Conservation (phyloP, 37 sponge, comb jelly and placozoan species). For the Crambe crambe region DNA sequence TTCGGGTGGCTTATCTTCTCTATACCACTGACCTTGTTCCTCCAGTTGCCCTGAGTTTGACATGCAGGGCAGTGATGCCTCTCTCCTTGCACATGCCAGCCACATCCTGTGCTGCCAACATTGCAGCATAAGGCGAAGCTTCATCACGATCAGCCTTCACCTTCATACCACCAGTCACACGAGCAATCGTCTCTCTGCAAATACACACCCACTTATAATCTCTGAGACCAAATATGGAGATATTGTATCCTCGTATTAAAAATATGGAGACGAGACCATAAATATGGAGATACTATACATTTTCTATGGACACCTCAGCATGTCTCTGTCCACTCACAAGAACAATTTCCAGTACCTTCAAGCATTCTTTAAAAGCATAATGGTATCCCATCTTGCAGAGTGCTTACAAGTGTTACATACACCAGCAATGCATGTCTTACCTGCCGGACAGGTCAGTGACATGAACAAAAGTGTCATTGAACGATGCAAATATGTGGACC, state of each 20-base stretch:
- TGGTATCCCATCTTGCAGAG: background rate
- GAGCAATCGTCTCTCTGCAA: constrained; percentile 91
- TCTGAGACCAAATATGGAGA: too few species aligned
- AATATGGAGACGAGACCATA: background rate
- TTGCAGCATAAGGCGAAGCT: constrained; percentile 99
- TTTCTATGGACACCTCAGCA: too few species aligned
- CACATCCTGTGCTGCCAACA: constrained; percentile 99
- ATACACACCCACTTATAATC: too few species aligned
- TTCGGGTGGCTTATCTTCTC: too few species aligned
- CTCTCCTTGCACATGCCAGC: constrained; percentile 95
- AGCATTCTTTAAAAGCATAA: background rate
- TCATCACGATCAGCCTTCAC: constrained; percentile 99
- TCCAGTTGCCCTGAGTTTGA: constrained; percentile 97
- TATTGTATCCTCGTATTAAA: too few species aligned
- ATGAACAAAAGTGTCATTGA: constrained; percentile 99
- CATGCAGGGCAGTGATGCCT: constrained; percentile 96
- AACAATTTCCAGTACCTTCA: background rate
- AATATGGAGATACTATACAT: background rate
- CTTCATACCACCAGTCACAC: constrained; percentile 99
- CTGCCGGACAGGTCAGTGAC: constrained; percentile 98
- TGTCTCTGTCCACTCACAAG: background rate
- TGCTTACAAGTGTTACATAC: background rate
- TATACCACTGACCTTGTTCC: constrained; percentile 84
- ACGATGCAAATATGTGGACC: constrained; percentile 99
- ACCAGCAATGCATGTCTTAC: constrained; percentile 2